These are phyloP conservation scores for Thyatira batis DNA, from an alignment of 2,888 invertebrate genomes.

Conservation along the genomic window DNA sequence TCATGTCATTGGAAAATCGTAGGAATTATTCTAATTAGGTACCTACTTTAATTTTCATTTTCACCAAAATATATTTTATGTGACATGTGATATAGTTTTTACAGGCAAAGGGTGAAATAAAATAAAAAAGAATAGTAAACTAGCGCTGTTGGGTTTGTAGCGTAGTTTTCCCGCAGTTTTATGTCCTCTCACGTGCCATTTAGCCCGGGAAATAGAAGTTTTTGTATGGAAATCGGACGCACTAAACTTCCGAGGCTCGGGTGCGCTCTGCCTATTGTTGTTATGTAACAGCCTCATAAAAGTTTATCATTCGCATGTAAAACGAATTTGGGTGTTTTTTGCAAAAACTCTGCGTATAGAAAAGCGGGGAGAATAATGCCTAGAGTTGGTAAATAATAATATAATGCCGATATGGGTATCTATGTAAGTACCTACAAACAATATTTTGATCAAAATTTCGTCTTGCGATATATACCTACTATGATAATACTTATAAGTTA, in stretches of 20 bases:
- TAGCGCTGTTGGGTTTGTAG: conserved; percentile 43
- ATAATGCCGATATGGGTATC: background rate
- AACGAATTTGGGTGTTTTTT: conserved; percentile 53
- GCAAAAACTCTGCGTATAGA: conserved; percentile 21
- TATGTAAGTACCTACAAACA: background rate
- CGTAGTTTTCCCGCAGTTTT: conserved; percentile 76
- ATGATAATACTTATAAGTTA: too few relatives aligned
- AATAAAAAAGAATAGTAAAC: conserved; percentile 47
- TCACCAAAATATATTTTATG: background rate
- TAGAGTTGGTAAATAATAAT: background rate
- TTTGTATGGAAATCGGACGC: conserved; percentile 81
- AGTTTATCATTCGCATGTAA: conserved; percentile 73
- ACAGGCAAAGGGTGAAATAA: conserved; percentile 49
- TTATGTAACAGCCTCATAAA: conserved; percentile 72
- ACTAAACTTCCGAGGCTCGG: conserved; percentile 67
- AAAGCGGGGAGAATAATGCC: background rate
- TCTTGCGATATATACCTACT: too few relatives aligned
- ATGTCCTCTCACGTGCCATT: conserved; percentile 80
- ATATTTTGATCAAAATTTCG: too few relatives aligned
- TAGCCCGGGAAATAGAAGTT: conserved; percentile 81
- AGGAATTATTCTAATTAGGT: too few relatives aligned
- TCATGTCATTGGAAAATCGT: too few relatives aligned
- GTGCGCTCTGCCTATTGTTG: conserved; percentile 70
- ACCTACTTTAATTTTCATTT: background rate
- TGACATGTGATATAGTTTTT: conserved; percentile 11